phyloP scores from a whole-genome alignment of 1,140 invertebrate species.

The Gryon sp. region DNA sequence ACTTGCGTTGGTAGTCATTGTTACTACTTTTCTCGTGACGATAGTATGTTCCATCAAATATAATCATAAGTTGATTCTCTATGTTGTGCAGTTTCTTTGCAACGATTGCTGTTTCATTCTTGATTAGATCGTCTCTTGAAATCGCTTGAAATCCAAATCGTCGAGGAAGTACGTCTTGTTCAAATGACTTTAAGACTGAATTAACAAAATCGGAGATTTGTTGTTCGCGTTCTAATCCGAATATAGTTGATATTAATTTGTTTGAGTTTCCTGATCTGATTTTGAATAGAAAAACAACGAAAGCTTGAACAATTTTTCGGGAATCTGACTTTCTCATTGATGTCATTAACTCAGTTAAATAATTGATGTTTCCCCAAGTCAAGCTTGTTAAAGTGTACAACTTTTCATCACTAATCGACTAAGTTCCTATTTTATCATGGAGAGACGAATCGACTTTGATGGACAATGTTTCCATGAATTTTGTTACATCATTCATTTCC shows the following conservation, averaged over 20 bases:
- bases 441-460: conserved; percentile 10
- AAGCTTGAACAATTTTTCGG: conserved; percentile 29
- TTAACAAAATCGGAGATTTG: conserved; percentile 19
- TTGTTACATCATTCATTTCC: conserved; percentile 4
- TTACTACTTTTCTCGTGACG: conserved; percentile 61
- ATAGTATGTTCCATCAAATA: conserved; percentile 55
- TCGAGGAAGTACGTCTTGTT: conserved; percentile 36
- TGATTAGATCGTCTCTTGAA: conserved; percentile 30
- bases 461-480: conserved; percentile 20
- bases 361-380: conserved; percentile 33
- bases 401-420: conserved; percentile 12
- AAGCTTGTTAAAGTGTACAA: conserved; percentile 29
- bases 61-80: conserved; percentile 29
- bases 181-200: conserved; percentile 35
- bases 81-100: conserved; percentile 29
- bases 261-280: conserved; percentile 44
- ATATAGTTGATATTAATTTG: conserved; percentile 23
- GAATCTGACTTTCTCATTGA: conserved; percentile 39
- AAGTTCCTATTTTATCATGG: conserved; percentile 27
- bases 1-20: conserved; percentile 55
- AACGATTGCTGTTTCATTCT: conserved; percentile 34
- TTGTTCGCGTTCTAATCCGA: conserved; percentile 36
- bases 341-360: conserved; percentile 13
- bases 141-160: conserved; percentile 24
- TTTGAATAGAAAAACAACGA: conserved; percentile 51